These are phyloP conservation scores for Nephotettix cincticeps DNA, from an alignment of 1,140 invertebrate genomes.

Conservation along the genomic window DNA sequence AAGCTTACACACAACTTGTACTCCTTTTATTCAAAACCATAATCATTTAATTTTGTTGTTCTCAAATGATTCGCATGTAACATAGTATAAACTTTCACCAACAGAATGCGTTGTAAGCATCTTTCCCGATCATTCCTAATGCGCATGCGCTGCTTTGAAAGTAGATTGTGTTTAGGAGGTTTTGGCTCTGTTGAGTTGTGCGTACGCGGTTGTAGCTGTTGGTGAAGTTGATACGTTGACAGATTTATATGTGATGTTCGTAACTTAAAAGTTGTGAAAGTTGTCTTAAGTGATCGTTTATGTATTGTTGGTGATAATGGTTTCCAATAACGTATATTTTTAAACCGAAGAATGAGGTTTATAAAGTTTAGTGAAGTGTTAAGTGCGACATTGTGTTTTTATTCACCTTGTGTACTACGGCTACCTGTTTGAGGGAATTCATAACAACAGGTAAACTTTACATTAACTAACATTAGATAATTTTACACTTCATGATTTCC, in stretches of 20 bases:
- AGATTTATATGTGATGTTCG: background rate
- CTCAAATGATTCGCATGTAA: too few species aligned
- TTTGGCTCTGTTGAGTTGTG: slow-evolving; percentile 19
- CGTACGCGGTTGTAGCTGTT: slow-evolving; percentile 13
- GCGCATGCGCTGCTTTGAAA: slow-evolving; percentile 24
- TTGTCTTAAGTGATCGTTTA: background rate
- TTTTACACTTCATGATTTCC: background rate
- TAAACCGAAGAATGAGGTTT: slow-evolving; percentile 23
- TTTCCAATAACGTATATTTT: slow-evolving; percentile 11
- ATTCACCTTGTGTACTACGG: slow-evolving; percentile 26
- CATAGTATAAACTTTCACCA: too few species aligned
- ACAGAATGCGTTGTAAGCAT: background rate
- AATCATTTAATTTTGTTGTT: too few species aligned
- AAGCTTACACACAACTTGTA: too few species aligned
- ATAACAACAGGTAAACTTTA: slow-evolving; percentile 28
- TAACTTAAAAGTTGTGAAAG: background rate
- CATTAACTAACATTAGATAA: too few species aligned
- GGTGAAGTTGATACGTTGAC: background rate
- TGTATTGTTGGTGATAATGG: background rate
- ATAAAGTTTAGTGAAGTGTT: slow-evolving; percentile 28
- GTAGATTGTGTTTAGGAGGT: slow-evolving; percentile 24
- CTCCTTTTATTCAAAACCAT: too few species aligned
- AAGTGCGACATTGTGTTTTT: slow-evolving; percentile 31
- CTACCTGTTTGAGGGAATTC: slow-evolving; percentile 31
- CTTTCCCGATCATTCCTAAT: background rate